Conservation (phyloP, 2,113 vertebrate genomes). For the Stictonetta naevosa region DNA sequence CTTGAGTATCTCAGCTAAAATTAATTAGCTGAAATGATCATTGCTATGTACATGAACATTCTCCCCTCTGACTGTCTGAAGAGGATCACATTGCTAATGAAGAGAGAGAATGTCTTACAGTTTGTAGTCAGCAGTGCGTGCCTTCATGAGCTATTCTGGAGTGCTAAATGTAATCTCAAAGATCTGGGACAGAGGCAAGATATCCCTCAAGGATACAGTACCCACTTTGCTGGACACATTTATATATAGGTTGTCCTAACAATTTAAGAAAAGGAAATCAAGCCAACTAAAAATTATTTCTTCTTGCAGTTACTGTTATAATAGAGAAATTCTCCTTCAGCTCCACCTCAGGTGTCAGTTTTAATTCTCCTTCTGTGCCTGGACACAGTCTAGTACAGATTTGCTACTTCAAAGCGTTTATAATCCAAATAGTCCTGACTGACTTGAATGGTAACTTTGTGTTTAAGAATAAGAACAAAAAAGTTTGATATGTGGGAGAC, state of each 20-base stretch:
- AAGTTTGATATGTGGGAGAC: background rate
- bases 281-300: background rate
- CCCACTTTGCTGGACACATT: background rate
- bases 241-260: background rate
- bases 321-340: background rate
- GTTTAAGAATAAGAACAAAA: background rate
- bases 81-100: conserved; percentile 8
- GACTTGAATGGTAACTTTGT: background rate
- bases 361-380: background rate
- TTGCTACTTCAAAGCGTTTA: background rate
- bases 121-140: background rate
- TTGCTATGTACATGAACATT: background rate
- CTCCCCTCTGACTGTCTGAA: background rate
- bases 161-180: background rate
- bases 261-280: background rate
- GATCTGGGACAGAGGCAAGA: background rate
- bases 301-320: background rate
- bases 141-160: background rate
- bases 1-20: conserved; percentile 11
- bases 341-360: background rate
- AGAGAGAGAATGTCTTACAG: background rate
- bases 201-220: background rate
- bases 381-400: background rate
- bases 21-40: conserved; percentile 57
- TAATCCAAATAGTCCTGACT: background rate